phyloP scores from a whole-genome alignment of 2,888 invertebrate species.

The Brachyptera risi region DNA sequence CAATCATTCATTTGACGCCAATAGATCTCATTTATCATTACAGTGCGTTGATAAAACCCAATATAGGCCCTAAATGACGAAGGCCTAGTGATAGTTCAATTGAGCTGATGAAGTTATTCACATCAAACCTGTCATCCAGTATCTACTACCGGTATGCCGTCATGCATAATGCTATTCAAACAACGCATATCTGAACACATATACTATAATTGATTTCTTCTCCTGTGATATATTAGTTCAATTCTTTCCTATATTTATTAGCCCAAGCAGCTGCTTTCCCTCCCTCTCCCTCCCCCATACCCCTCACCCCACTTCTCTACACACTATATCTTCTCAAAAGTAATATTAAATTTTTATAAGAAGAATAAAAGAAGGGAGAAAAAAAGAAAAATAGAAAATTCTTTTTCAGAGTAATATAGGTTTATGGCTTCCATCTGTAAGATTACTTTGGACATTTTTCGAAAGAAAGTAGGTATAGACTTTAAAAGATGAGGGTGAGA shows the following conservation, averaged over 20 bases:
- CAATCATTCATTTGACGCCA: no score
- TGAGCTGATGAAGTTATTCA: no score
- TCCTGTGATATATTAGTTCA: constrained; percentile 23
- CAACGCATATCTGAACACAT: no score
- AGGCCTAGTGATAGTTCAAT: no score
- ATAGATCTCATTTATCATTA: no score
- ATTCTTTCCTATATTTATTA: constrained; percentile 24
- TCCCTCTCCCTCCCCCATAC: constrained; percentile 30
- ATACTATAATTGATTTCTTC: constrained; percentile 22
- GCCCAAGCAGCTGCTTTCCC: constrained; percentile 35
- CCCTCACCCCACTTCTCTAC: constrained; percentile 34
- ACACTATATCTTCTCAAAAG: constrained; percentile 41
- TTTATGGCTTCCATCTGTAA: constrained; percentile 50
- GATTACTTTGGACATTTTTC: constrained; percentile 48
- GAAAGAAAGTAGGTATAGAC: constrained; percentile 46
- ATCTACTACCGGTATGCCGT: no score
- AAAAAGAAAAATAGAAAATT: constrained; percentile 48
- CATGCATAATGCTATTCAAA: no score
- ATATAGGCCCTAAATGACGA: no score
- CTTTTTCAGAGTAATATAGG: constrained; percentile 48
- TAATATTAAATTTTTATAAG: constrained; percentile 50
- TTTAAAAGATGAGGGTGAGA: constrained; percentile 35
- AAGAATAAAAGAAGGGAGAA: constrained; percentile 36
- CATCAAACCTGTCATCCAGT: no score
- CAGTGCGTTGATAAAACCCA: no score